Evolutionary conservation across 2,888 invertebrate genomes (phyloP).

Genomic region (Magallana nippona): DNA sequence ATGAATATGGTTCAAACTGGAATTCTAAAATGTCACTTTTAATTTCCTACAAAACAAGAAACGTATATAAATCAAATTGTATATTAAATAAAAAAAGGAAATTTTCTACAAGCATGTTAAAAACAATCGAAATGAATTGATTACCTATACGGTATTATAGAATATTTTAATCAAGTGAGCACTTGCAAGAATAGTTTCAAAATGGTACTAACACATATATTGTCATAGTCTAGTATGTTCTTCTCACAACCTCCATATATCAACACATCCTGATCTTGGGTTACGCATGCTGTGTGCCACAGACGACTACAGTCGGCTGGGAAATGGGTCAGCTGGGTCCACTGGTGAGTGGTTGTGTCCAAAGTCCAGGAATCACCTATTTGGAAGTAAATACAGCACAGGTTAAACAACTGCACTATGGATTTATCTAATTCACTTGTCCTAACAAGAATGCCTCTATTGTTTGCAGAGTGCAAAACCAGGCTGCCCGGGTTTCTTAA

Average conservation of each 20-base stretch:
- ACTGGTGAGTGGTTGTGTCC: conserved; percentile 63
- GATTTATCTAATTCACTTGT: no score
- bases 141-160: no score
- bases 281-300: conserved; percentile 78
- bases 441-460: no score
- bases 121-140: no score
- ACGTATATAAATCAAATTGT: background rate
- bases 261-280: conserved; percentile 72
- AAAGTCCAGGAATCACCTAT: conserved; percentile 79
- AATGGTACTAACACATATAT: conserved; percentile 55
- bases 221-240: conserved; percentile 70
- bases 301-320: conserved; percentile 70
- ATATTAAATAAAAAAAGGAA: background rate
- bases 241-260: conserved; percentile 78
- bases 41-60: conserved; percentile 58
- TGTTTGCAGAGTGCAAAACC: no score
- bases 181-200: no score
- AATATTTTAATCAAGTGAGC: no score
- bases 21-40: conserved; percentile 65
- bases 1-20: conserved; percentile 65
- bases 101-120: no score
- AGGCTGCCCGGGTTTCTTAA: no score
- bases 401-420: background rate
- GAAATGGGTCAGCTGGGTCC: conserved; percentile 70
- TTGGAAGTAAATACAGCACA: conserved; percentile 16